These are phyloP conservation scores for Lepidotrigona ventralis DNA, from an alignment of 1,140 invertebrate species.

Conservation along the genomic window DNA sequence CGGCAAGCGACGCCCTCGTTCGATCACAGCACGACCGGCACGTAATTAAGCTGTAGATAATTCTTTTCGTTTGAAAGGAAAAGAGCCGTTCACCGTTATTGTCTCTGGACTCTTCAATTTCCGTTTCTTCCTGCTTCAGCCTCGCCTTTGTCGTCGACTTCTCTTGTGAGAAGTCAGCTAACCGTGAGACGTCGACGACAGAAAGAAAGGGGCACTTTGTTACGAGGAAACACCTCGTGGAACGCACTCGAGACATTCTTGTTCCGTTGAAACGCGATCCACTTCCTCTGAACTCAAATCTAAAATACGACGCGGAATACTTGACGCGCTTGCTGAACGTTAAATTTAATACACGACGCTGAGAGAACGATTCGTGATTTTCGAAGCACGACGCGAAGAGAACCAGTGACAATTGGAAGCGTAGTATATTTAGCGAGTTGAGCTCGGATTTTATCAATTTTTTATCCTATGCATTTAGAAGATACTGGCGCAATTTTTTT, in stretches of 20 bases:
- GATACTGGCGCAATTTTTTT: not conserved
- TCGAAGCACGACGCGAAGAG: not conserved
- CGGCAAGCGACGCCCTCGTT: not conserved
- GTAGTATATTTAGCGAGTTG: not conserved
- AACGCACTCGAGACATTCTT: slow-evolving; percentile 49
- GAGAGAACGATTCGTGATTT: not conserved
- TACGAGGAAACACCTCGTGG: slow-evolving; percentile 46
- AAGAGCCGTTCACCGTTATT: slow-evolving; percentile 29
- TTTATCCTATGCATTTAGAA: not conserved
- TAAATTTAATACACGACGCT: slow-evolving; percentile 10
- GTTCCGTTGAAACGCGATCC: slow-evolving; percentile 47
- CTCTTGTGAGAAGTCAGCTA: slow-evolving; percentile 37
- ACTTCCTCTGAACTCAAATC: slow-evolving; percentile 43
- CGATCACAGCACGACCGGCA: slow-evolving; percentile 32
- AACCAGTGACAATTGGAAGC: not conserved
- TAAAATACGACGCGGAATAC: slow-evolving; percentile 29
- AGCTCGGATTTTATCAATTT: not conserved
- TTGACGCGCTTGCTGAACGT: slow-evolving; percentile 1
- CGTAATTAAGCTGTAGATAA: slow-evolving; percentile 51
- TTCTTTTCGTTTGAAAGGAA: slow-evolving; percentile 31
- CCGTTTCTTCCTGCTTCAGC: slow-evolving; percentile 26
- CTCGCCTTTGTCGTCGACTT: slow-evolving; percentile 20
- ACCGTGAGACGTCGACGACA: slow-evolving; percentile 43
- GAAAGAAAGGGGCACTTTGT: slow-evolving; percentile 48
- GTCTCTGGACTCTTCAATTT: slow-evolving; percentile 40